Conservation (phyloP, 2,797 vertebrate genomes). For the Potorous gilbertii region DNA sequence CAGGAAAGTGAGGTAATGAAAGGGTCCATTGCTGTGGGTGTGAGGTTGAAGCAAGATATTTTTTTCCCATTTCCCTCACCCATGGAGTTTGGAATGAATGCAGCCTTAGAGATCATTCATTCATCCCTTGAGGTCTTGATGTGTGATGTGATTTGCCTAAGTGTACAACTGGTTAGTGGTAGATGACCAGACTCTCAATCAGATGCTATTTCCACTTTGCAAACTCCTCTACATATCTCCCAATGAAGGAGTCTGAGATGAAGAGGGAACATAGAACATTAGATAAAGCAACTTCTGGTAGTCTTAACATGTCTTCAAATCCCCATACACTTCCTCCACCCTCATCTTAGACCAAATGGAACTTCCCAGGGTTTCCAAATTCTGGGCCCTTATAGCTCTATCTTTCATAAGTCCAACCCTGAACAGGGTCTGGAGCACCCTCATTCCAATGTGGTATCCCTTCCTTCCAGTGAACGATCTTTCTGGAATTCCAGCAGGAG, state of each 20-base stretch:
- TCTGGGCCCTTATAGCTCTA: neutral
- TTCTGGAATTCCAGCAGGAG: neutral
- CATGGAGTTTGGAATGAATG: neutral
- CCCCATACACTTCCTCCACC: neutral
- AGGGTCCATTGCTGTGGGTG: neutral
- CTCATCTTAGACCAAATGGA: neutral
- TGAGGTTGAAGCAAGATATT: neutral
- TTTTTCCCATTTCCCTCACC: neutral
- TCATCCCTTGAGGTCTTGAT: neutral
- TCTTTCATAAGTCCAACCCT: neutral
- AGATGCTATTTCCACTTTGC: neutral
- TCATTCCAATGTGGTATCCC: neutral
- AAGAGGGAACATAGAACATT: neutral
- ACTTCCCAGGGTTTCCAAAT: neutral
- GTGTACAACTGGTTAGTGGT: neutral
- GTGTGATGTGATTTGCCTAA: neutral
- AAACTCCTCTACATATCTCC: neutral
- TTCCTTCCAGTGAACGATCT: neutral
- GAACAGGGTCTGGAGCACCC: neutral
- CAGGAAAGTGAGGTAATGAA: neutral
- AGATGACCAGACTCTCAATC: neutral
- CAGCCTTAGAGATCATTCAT: neutral
- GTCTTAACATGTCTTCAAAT: neutral
- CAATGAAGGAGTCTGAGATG: neutral
- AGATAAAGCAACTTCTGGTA: neutral